Evolutionary conservation across 1,140 invertebrate genomes (phyloP), one percentile per base, ranked within the genome.

Genomic region (Trachelipus rathkii): DNA sequence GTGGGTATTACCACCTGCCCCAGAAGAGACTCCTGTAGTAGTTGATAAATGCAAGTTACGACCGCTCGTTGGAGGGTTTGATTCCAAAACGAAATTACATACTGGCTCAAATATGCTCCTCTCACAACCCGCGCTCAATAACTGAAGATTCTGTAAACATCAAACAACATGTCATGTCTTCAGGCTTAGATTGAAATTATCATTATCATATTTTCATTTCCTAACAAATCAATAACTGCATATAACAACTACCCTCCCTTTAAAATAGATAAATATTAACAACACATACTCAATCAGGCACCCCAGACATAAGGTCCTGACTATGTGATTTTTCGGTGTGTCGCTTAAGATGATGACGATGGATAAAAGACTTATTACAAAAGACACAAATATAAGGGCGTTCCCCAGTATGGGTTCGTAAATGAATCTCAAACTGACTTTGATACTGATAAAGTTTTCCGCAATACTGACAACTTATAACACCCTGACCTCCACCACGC

Each of bases 321-420:
- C 33, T 60, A 19, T 60, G 50, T 15, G 19, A 60, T 19, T 60
- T 60, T 19, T 60, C 50, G 3, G 11, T 13, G 19, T 60, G 50
- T 19, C 50, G 11, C 19, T 60, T 60, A 13, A 60, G 19, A 60
- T 60, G 50, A 60, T 60, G 50, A 15, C 50, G 11, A 19, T 60
- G 50, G 8, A 60, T 60, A 60, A 60, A 60, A 13, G 11, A 15
- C 8, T 60, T 13, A 19, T 60, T 60, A 8, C 76, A 77, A 10
- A 44, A 67, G 11, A 72, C 76, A 66, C 84, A 84, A 11, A 74
- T 73, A 71, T 83, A 83, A 11, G 84, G 84, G 10, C 82, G 73
- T 76, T 86, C 85, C 43, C 85, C 85, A n/a, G 85, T 85, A 79
- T 87, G 86, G 4, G 85, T 84, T 8, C 85, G 81, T 23, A 85